Base-by-base conservation (phyloP, 2,113 vertebrate species). In the Aegotheles bennettii region DNA sequence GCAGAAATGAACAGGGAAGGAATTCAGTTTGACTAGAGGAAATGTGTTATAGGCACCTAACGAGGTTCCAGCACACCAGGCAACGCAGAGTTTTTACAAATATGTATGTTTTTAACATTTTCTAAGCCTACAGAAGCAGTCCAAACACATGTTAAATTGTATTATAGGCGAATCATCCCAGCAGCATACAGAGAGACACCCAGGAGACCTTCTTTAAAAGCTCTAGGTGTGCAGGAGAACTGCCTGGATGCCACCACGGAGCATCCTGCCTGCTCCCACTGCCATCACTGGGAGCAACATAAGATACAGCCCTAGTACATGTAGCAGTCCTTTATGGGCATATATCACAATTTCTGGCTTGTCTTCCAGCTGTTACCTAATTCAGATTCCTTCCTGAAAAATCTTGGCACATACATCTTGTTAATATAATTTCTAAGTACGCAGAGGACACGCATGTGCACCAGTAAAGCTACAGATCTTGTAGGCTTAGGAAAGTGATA, bases 381-480 rank as follows among this genome's bases (percentile, higher is more conserved):
- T 17, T 76, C 89, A 77, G 54, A 93, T 76, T 87, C 87, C 87
- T 94, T 87, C 78, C 84, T 91, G 54, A 90, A 86, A 65, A 60
- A 16, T 13, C 60, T 67, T 94, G 92, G 90, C 94, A 33, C 42
- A 0, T 48, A 3, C 16, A 5, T 25, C 51, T 69, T 76, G 50
- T 83, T 77, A 82, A 57, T 93, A 65, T 3, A 69, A 76, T 74
- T 93, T 47, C 57, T 25, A 56, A 67, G 35, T 42, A 59, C 23
- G 86, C 79, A 85, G 81, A 76, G 80, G 74, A 65, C 61, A 24
- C 13, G 42, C 48, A 7, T 33, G n/a, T 33, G 38, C 81, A 63
- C 36, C 59, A 50, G 87, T 6, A 76, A 36, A 82, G 51, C 70
- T 36, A 2, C 35, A 48, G 61, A 57, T 19, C 83, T 69, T 69